A percentile compares a stretch with the other conserved stretches of the same genome.
Evolutionary conservation across 1,140 invertebrate species (phyloP).

Genomic region (Heliconius himera): DNA sequence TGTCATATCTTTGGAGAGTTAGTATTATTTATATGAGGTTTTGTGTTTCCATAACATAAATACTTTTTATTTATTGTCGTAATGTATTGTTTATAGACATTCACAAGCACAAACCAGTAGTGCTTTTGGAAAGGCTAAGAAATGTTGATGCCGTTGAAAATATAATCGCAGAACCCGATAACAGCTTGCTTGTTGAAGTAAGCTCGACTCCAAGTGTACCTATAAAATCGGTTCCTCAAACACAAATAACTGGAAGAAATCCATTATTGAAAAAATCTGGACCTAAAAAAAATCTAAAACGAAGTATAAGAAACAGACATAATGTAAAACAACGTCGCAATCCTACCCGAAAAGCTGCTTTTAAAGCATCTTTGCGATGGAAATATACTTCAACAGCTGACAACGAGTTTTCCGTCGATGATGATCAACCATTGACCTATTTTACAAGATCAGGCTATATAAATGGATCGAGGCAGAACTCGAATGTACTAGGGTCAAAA

Average conservation of each 20-base stretch:
- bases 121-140: constrained; percentile 27
- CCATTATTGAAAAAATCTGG: not conserved
- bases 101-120: constrained; percentile 26
- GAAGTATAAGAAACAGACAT: not conserved
- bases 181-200: not conserved
- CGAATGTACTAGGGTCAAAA: not conserved
- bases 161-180: not conserved
- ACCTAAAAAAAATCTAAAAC: not conserved
- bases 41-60: not conserved
- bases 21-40: not conserved
- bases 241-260: not conserved
- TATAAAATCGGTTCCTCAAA: not conserved
- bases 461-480: not conserved
- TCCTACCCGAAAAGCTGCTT: not conserved
- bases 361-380: not conserved
- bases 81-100: constrained; percentile 16
- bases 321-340: not conserved
- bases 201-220: not conserved
- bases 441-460: not conserved
- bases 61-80: not conserved
- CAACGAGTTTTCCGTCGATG: constrained; percentile 24
- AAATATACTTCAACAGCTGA: not conserved
- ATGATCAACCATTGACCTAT: constrained; percentile 23
- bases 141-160: not conserved
- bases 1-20: constrained; percentile 13